These are phyloP conservation scores for Pseudochirops corinnae DNA, from an alignment of 2,797 vertebrate genomes.

Conservation along the genomic window DNA sequence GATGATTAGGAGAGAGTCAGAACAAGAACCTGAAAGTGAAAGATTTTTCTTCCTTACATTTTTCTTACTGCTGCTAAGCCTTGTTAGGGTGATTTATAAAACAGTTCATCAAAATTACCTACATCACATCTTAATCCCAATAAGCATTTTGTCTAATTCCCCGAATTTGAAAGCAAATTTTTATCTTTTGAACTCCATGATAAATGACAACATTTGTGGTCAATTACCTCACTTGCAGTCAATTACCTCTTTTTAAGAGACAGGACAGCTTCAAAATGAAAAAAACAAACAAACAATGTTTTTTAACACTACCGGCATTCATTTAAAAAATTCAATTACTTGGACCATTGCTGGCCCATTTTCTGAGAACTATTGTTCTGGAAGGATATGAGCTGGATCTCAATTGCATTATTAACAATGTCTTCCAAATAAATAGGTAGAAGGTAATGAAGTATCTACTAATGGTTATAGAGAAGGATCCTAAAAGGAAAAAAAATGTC, in stretches of 20 bases:
- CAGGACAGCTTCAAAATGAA: background rate
- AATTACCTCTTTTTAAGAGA: background rate
- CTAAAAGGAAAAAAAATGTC: too few species aligned
- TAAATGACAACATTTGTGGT: background rate
- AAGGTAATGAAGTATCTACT: background rate
- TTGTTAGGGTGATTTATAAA: too few species aligned
- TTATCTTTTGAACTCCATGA: background rate
- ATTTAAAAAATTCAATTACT: background rate
- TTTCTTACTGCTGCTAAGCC: too few species aligned
- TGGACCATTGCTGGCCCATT: background rate
- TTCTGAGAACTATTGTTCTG: background rate
- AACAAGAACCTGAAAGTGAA: too few species aligned
- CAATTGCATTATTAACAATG: background rate
- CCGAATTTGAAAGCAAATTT: background rate
- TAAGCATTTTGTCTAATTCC: background rate
- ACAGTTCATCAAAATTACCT: background rate
- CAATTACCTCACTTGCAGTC: background rate
- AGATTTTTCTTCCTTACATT: too few species aligned
- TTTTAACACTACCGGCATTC: background rate
- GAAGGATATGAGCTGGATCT: background rate
- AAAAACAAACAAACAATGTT: background rate
- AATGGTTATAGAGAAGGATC: background rate
- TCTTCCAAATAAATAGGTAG: background rate
- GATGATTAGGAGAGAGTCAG: too few species aligned
- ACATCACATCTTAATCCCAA: background rate